phyloP scores from a whole-genome alignment of 2,888 invertebrate genomes.

The Drosophila sordidapex region DNA sequence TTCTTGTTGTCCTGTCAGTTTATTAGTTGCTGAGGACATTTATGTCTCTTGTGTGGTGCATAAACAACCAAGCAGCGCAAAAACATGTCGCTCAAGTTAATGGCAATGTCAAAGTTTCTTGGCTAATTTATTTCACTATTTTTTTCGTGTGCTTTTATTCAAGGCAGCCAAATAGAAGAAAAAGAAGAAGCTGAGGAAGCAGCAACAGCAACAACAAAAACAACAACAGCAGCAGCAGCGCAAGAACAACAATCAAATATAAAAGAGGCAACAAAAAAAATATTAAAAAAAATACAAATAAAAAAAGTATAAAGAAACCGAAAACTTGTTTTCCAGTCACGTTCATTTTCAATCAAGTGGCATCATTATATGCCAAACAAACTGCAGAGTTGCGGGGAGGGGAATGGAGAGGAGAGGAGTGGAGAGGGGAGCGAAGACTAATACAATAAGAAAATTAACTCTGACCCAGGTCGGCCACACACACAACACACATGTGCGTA shows the following conservation, averaged over 20 bases:
- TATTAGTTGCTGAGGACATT: neutral
- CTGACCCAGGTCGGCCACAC: slow-evolving; percentile 49
- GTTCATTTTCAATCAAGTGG: slow-evolving; percentile 84
- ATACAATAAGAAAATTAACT: slow-evolving; percentile 77
- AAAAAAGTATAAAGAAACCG: slow-evolving; percentile 34
- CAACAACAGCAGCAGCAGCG: slow-evolving; percentile 11
- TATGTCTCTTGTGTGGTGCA: neutral
- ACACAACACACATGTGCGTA: slow-evolving; percentile 24
- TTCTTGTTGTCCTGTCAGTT: neutral
- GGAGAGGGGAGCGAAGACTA: slow-evolving; percentile 29
- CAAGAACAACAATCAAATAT: slow-evolving; percentile 12
- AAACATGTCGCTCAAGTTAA: slow-evolving; percentile 67
- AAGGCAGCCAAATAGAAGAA: slow-evolving; percentile 31
- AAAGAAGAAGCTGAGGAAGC: slow-evolving; percentile 21
- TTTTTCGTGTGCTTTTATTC: slow-evolving; percentile 27
- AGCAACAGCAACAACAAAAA: slow-evolving; percentile 14
- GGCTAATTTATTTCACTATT: slow-evolving; percentile 69
- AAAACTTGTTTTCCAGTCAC: slow-evolving; percentile 83
- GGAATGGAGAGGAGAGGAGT: neutral
- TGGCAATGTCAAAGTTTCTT: slow-evolving; percentile 65
- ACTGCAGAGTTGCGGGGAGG: slow-evolving; percentile 22
- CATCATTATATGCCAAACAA: slow-evolving; percentile 77
- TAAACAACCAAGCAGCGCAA: slow-evolving; percentile 38
- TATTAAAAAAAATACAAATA: slow-evolving; percentile 22
- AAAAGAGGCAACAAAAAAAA: slow-evolving; percentile 2